phyloP scores from a whole-genome alignment of 2,797 vertebrate species.

The Tympanoctomys barrerae region DNA sequence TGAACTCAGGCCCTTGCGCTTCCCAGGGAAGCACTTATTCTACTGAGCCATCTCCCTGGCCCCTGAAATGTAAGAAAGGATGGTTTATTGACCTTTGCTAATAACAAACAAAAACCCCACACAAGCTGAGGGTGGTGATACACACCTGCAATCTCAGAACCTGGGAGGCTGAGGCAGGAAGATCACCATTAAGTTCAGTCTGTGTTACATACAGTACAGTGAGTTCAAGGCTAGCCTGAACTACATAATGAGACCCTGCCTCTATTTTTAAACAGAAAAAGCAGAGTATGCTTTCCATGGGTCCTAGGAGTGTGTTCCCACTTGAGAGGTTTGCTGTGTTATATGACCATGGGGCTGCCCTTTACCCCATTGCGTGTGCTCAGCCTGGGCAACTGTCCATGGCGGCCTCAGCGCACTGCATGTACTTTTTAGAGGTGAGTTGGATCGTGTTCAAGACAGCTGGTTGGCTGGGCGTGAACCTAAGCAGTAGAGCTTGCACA shows the following conservation, averaged over 20 bases:
- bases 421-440: neutral
- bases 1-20: too few relatives aligned
- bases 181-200: neutral
- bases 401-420: neutral
- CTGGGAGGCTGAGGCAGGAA: neutral
- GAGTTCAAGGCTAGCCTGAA: neutral
- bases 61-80: neutral
- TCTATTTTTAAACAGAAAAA: neutral
- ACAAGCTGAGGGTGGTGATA: neutral
- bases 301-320: neutral
- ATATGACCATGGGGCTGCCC: rapidly evolving
- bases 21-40: too few relatives aligned
- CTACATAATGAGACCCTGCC: neutral
- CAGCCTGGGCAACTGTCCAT: rapidly evolving
- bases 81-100: neutral
- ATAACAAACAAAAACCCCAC: neutral
- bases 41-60: too few relatives aligned
- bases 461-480: too few relatives aligned
- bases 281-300: neutral
- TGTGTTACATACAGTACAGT: neutral
- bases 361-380: neutral
- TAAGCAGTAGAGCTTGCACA: neutral
- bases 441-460: neutral
- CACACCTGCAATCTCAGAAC: neutral
- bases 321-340: neutral